Conservation (phyloP, 1,140 invertebrate species). For the Laupala kohalensis region DNA sequence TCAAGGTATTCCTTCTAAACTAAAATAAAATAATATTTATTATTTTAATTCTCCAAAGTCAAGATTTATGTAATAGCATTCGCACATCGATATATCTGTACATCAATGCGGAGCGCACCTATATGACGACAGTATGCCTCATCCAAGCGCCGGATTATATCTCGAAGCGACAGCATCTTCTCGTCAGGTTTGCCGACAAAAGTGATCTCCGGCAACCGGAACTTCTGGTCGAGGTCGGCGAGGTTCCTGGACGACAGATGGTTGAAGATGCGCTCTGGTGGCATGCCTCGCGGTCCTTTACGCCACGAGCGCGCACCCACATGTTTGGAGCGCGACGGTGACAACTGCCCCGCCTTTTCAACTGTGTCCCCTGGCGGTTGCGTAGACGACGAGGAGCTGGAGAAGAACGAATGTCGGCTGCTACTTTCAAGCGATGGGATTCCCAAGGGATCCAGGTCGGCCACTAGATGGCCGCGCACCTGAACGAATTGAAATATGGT, state of each 20-base stretch:
- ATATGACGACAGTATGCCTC: neutral
- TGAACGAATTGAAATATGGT: too few species aligned
- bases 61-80: too few species aligned
- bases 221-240: neutral
- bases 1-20: too few species aligned
- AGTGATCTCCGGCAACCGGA: neutral
- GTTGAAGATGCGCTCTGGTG: neutral
- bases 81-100: too few species aligned
- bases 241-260: neutral
- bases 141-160: neutral
- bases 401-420: too few species aligned
- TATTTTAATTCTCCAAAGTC: too few species aligned
- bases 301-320: too few species aligned
- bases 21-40: too few species aligned
- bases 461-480: conserved; percentile 67
- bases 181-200: neutral
- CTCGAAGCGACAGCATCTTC: neutral
- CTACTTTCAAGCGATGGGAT: too few species aligned
- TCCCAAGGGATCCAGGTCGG: conserved; percentile 62
- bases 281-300: too few species aligned
- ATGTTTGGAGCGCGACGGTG: neutral
- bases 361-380: too few species aligned
- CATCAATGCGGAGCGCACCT: neutral
- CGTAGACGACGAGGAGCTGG: too few species aligned
- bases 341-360: neutral